phyloP scores from a whole-genome alignment of 30 jellyfish, hydroid and myxozoan genomes.

The Turritopsis rubra region DNA sequence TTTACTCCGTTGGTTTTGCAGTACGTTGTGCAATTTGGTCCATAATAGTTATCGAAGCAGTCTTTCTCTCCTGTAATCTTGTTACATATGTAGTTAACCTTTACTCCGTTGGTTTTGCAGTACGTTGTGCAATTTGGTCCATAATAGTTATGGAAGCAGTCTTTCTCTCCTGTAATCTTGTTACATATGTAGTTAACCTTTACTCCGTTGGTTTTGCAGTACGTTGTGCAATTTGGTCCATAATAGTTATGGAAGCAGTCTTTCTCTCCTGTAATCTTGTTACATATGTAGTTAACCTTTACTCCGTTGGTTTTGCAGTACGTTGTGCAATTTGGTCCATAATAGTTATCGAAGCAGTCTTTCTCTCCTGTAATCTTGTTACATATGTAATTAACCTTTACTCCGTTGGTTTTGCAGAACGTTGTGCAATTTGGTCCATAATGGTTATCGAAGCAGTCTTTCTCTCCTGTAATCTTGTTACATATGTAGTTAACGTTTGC shows the following conservation, averaged over 20 bases:
- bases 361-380: neutral
- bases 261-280: slow-evolving; percentile 1
- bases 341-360: neutral
- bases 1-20: neutral
- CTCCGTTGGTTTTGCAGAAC: neutral
- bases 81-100: neutral
- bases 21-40: neutral
- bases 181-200: neutral
- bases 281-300: neutral
- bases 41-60: neutral
- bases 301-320: neutral
- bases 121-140: neutral
- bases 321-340: neutral
- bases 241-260: neutral
- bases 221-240: neutral
- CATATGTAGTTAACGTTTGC: neutral
- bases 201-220: neutral
- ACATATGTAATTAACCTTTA: neutral
- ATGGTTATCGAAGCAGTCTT: neutral
- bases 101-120: neutral
- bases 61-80: slow-evolving; percentile 1
- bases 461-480: neutral
- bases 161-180: slow-evolving; percentile 6
- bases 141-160: neutral
- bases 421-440: slow-evolving; percentile 5